Conservation (phyloP, 2,797 vertebrate species). For the Spinibarbus caldwelli region DNA sequence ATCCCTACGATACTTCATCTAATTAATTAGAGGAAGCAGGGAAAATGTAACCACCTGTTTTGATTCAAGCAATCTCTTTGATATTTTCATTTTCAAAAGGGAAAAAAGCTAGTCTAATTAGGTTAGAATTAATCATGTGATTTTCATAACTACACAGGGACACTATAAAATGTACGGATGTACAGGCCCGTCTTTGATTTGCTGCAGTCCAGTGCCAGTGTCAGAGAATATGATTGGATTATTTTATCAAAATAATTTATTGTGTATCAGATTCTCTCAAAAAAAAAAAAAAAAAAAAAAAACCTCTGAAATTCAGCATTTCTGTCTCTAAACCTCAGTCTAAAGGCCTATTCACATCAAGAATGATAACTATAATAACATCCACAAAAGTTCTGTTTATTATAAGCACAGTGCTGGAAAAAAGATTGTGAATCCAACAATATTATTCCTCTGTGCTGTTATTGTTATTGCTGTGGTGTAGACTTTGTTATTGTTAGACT, state of each 20-base stretch:
- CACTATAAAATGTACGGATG: constrained; percentile 35
- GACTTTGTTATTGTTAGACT: neutral
- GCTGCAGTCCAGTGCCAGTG: neutral
- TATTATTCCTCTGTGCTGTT: neutral
- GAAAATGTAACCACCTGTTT: constrained; percentile 76
- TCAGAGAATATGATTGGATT: neutral
- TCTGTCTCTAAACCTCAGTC: neutral
- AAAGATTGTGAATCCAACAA: neutral
- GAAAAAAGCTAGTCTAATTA: constrained; percentile 67
- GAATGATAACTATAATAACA: neutral
- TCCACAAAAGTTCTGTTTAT: neutral
- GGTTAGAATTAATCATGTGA: constrained; percentile 68
- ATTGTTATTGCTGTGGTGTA: neutral
- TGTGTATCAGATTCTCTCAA: neutral
- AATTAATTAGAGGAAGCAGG: constrained; percentile 73
- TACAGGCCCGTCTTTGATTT: constrained; percentile 8
- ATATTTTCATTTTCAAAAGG: constrained; percentile 74
- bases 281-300: too few relatives aligned
- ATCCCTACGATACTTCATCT: constrained; percentile 74
- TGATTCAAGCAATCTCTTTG: constrained; percentile 80
- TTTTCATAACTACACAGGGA: constrained; percentile 48
- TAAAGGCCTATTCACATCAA: neutral
- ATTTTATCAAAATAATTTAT: neutral
- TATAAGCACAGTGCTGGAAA: neutral
- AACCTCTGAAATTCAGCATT: neutral